phyloP scores from a whole-genome alignment of 2,888 invertebrate species.

The Rutpela maculata region DNA sequence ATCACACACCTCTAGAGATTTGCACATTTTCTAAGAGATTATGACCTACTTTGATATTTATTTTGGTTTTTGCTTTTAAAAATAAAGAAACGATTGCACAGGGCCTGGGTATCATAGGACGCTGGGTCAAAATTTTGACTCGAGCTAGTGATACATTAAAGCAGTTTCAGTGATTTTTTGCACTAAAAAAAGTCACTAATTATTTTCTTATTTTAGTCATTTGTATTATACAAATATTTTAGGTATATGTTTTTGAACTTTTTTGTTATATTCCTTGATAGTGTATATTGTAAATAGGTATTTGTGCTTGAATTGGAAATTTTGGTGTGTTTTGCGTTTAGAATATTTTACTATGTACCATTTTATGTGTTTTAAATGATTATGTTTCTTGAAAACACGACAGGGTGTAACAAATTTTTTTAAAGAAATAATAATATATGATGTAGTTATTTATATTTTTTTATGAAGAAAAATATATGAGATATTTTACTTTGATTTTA shows the following conservation, averaged over 20 bases:
- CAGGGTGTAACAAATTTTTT: slow-evolving; percentile 53
- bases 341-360: slow-evolving; percentile 9
- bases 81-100: too few species aligned
- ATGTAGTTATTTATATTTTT: slow-evolving; percentile 35
- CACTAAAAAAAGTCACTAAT: background rate
- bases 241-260: slow-evolving; percentile 29
- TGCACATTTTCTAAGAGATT: too few species aligned
- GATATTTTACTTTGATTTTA: slow-evolving; percentile 8
- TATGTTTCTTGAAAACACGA: slow-evolving; percentile 21
- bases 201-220: slow-evolving; percentile 30
- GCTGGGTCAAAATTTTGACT: too few species aligned
- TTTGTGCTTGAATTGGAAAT: slow-evolving; percentile 48
- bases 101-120: too few species aligned
- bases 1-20: too few species aligned
- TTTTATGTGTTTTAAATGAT: slow-evolving; percentile 17
- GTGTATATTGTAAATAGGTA: slow-evolving; percentile 52
- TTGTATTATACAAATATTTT: slow-evolving; percentile 9
- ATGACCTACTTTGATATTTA: too few species aligned
- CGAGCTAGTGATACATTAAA: too few species aligned
- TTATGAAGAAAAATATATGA: slow-evolving; percentile 28
- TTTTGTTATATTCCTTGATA: slow-evolving; percentile 37
- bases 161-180: background rate
- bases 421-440: slow-evolving; percentile 21
- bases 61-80: too few species aligned
- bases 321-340: slow-evolving; percentile 39